Evolutionary conservation across 2,888 invertebrate genomes (phyloP), one percentile per base, ranked within the genome.

Genomic region (Panopea generosa): DNA sequence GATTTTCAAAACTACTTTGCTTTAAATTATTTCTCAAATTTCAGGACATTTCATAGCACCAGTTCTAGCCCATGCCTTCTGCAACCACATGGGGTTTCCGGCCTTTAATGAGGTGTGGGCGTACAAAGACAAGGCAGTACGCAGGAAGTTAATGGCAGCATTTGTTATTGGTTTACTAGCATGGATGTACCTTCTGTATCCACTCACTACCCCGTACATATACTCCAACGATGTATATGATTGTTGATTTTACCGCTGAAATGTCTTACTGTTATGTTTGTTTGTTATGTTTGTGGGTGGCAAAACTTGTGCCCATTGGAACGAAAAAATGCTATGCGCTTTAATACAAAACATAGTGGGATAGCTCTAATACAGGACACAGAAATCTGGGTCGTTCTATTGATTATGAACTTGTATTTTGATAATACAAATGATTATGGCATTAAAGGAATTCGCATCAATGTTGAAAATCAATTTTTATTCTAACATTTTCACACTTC

Each of bases 61-160:
- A 2, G 95, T 98, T 85, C 93, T 97, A 18, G 97, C 96, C 1
- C 99, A 99, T 92, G 96, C 97, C 38, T 98, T 98, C 92, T 99
- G 99, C 93, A 99, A 99, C 93, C 96, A 97, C 93, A 98, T 99
- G 97, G 98, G 98, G 7, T 96, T 98, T 90, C 98, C 98, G 0
- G 96, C 98, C 92, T 94, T 98, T 81, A 94, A 94, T 2, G 97
- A 96, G 90, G 93, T 96, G 2, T 90, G 94, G 72, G 94, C 94
- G 24, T 95, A 95, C 86, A 93, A 94, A 82, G 84, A 88, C 43
- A 93, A 94, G 72, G 93, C 94, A 4, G 94, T 95, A 84, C 94
- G 96, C 83, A 91, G 94, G 16, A 91, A 95, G 26, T 94, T 97
- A 1, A 86, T 91, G 7, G 93, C 95, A 27, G 94, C 96, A 67